Evolutionary conservation across 2,888 invertebrate genomes (phyloP), one percentile per base, ranked within the genome.

Genomic region (Lathronympha strigana): DNA sequence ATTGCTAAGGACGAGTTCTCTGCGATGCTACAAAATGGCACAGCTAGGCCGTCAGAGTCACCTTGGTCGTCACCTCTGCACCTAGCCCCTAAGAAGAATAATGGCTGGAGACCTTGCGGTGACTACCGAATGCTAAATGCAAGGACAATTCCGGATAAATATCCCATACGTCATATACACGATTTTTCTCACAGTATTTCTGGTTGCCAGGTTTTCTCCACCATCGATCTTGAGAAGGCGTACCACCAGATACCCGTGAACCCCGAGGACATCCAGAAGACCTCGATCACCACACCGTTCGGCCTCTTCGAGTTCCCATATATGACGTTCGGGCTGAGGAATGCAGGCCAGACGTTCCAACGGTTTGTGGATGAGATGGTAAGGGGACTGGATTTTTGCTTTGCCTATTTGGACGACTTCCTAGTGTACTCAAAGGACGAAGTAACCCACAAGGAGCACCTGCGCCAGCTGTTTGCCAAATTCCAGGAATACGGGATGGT

Each of bases 41-140:
- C 51, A 17, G 51, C 51, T 1, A 1, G 51, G 0, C 33, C 33
- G 0, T 51, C 51, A 5, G n/a, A n/a, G 0, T 15, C 15, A 4
- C n/a, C 51, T 1, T 51, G 51, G 51, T 51, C 33, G 0, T 38
- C 53, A 2, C 53, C 53, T n/a, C 8, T 53, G n/a, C 53, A 53
- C 9, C 53, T 53, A 8, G 53, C n/a, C 1, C 53, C 53, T 0
- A 53, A 53, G 8, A 53, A 53, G 53, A 15, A 38, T 9, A 38
- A 38, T 11, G 23, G 54, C 3, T 54, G 54, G 38, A 38, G 38
- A 0, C 54, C 54, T 4, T 38, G 38, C 2, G 38, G 38, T 5
- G 45, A 23, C n/a, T 47, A 23, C n/a, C 23, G 21, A 1, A 3
- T 6, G 0, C n/a, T 47, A 1, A 38, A 54, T n/a, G 54, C 54